Conservation (phyloP, 1,140 invertebrate genomes). For the Macrostomum lignano region DNA sequence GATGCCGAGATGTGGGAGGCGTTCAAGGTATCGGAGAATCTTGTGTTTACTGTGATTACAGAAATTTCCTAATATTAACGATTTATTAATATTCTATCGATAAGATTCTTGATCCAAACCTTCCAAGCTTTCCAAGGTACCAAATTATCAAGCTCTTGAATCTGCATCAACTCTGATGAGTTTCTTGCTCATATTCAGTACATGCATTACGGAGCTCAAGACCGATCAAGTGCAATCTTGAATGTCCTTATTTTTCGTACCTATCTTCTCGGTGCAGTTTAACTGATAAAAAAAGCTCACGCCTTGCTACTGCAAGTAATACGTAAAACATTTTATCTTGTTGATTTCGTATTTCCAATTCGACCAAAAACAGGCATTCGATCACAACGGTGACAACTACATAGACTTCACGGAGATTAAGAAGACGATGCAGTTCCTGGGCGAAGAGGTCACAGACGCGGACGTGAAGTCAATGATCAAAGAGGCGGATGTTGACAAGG, state of each 20-base stretch:
- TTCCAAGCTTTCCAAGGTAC: too few species aligned
- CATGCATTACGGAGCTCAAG: background rate
- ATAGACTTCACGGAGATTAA: slow-evolving; percentile 5
- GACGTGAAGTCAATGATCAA: slow-evolving; percentile 3
- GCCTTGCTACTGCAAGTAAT: background rate
- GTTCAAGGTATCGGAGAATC: too few species aligned
- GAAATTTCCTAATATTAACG: too few species aligned
- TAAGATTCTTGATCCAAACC: too few species aligned
- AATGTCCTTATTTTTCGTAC: background rate
- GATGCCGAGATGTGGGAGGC: background rate
- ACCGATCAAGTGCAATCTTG: background rate
- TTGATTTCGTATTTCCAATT: background rate
- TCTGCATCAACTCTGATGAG: too few species aligned
- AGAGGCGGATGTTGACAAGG: slow-evolving; percentile 5
- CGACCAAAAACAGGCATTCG: slow-evolving; percentile 3
- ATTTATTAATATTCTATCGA: too few species aligned
- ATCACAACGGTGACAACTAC: slow-evolving; percentile 5
- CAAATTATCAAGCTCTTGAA: too few species aligned
- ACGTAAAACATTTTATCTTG: background rate
- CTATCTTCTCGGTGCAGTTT: background rate
- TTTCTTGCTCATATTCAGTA: slow-evolving; percentile 1
- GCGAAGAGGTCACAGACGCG: slow-evolving; percentile 2
- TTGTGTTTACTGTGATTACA: too few species aligned
- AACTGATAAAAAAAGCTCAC: background rate
- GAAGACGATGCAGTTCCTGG: slow-evolving; percentile 3